Base-by-base conservation (phyloP, 2,888 invertebrate species). In the Geotrupes spiniger region DNA sequence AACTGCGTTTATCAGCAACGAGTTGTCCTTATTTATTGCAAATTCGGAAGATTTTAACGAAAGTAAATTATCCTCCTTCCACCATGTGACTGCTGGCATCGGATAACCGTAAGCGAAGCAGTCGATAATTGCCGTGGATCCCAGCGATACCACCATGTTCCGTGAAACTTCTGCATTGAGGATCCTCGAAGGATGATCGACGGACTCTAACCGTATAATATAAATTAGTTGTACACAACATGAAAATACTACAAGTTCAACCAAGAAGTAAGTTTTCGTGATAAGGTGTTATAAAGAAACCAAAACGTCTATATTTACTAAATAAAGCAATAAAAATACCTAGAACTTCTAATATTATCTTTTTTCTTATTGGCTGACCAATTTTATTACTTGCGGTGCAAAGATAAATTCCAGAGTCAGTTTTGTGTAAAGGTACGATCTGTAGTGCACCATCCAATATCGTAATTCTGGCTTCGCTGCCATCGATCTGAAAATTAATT, bases 61-160 rank as follows among this genome's bases (percentile, higher is more conserved):
- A 51, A 94, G 78, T 79, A 89, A 83, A 43, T 78, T 76, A 31
- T 82, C 79, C 36, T 87, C 87, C 48, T 85, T 83, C 88, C 89
- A 91, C 93, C 93, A 93, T 58, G 84, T 85, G 37, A 92, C 85
- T 38, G 79, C 74, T 0, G 93, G 92, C 50, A 78, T 71, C 1
- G 93, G 93, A 78, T 81, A 81, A 36, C 93, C 93, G 70, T 87
- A 83, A 26, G 89, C 89, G 61, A 85, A 85, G 71, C 93, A 93
- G 62, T 86, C 83, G 36, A 93, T 74, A 46, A 78, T 71, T 36
- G 88, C 79, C 17, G 88, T 84, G 17, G 80, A 78, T 57, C 85
- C 86, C 58, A 92, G 74, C 51, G 84, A 80, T 15, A 88, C 89
- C 36, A 84, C 79, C 55, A 87, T 77, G 47, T 78, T 77, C 11